Evolutionary conservation across 2,888 invertebrate species (phyloP).

Genomic region (Coenonympha glycerion): DNA sequence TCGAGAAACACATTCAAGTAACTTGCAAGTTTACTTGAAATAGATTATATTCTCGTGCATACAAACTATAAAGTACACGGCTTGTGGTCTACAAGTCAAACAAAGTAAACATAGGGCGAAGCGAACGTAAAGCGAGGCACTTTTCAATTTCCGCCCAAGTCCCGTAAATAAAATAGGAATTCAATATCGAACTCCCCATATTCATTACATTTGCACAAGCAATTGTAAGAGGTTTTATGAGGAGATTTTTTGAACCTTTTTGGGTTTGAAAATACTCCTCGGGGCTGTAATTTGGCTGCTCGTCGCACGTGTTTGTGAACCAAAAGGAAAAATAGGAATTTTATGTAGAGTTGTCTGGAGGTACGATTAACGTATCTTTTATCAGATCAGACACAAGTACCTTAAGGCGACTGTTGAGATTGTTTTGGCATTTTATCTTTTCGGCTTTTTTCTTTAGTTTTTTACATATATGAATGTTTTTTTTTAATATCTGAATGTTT

Average conservation of each 20-base stretch:
- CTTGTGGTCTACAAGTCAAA: conserved; percentile 24
- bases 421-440: too few species aligned
- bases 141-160: conserved; percentile 24
- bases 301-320: conserved; percentile 17
- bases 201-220: conserved; percentile 23
- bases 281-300: conserved; percentile 23
- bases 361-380: conserved; percentile 25
- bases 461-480: too few species aligned
- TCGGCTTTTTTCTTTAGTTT: too few species aligned
- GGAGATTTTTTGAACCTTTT: conserved; percentile 12
- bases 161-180: conserved; percentile 23
- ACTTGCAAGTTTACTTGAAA: conserved; percentile 23
- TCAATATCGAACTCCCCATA: conserved; percentile 23
- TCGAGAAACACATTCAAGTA: conserved; percentile 25
- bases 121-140: conserved; percentile 19
- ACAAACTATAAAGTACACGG: conserved; percentile 20
- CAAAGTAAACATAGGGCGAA: conserved; percentile 21
- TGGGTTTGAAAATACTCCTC: conserved; percentile 17
- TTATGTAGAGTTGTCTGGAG: conserved; percentile 7
- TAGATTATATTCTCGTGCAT: conserved; percentile 22
- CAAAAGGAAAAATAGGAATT: background rate
- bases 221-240: conserved; percentile 14
- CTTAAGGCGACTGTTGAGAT: too few species aligned
- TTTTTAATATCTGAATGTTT: too few species aligned
- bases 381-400: conserved; percentile 14